Conservation (phyloP, 2,113 vertebrate species). For the Pelvicachromis taeniatus region DNA sequence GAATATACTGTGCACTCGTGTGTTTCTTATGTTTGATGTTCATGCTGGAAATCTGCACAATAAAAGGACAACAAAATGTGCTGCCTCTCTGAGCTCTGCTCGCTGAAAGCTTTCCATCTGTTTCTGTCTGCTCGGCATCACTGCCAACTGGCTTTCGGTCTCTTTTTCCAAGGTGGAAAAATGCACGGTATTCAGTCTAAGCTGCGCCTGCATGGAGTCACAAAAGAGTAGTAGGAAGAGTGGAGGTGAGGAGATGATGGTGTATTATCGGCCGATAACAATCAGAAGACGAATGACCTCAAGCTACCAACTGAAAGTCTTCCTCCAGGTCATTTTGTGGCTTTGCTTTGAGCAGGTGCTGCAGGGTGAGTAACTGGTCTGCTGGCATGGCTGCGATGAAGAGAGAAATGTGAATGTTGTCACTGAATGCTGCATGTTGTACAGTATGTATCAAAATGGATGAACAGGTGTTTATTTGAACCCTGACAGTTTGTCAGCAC, state of each 20-base stretch:
- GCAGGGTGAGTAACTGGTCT: conserved; percentile 37
- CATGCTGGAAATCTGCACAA: neutral
- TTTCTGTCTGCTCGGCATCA: neutral
- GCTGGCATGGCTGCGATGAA: neutral
- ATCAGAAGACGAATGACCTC: neutral
- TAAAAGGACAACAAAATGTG: neutral
- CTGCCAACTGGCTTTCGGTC: conserved; percentile 56
- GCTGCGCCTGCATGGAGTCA: neutral
- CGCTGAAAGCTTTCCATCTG: neutral
- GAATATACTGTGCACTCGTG: neutral
- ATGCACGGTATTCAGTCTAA: conserved; percentile 35
- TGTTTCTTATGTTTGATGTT: neutral
- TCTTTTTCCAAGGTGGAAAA: conserved; percentile 56
- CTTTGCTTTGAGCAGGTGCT: conserved; percentile 29
- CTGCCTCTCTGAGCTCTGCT: neutral
- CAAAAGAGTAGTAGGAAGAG: neutral
- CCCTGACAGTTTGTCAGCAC: neutral
- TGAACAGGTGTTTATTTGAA: neutral
- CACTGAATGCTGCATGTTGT: neutral
- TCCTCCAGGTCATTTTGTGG: conserved; percentile 23
- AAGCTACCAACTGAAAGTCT: conserved; percentile 3
- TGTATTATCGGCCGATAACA: neutral
- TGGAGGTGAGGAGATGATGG: neutral
- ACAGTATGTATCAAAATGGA: neutral
- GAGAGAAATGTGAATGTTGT: neutral